These are phyloP conservation scores for Pyrrhia umbra DNA, from an alignment of 2,888 invertebrate species.

Conservation along the genomic window DNA sequence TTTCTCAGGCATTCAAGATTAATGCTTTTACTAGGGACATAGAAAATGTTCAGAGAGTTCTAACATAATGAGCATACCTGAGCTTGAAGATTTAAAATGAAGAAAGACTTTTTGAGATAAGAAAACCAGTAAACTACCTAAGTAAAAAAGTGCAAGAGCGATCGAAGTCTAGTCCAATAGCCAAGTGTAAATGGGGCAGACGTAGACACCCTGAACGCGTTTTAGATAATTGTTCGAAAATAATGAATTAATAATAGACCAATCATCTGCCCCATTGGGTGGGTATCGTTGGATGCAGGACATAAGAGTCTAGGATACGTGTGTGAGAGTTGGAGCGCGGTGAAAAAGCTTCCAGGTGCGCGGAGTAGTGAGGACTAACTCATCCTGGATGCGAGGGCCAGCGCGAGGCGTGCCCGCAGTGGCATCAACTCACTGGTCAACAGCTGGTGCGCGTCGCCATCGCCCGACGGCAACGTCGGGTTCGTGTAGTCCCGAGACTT, in stretches of 20 bases:
- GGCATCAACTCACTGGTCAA: conserved; percentile 92
- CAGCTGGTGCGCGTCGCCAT: conserved; percentile 91
- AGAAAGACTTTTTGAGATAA: conserved; percentile 48
- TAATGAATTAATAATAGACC: conserved; percentile 18
- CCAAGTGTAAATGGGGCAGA: conserved; percentile 63
- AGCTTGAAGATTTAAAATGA: conserved; percentile 51
- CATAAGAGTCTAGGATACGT: conserved; percentile 61
- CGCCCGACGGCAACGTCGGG: conserved; percentile 98
- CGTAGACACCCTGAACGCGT: conserved; percentile 41
- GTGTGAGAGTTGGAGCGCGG: conserved; percentile 71
- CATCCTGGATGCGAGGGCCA: conserved; percentile 90
- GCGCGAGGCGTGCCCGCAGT: conserved; percentile 87
- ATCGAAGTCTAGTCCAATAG: conserved; percentile 58
- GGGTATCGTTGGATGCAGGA: conserved; percentile 57
- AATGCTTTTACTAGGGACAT: conserved; percentile 55
- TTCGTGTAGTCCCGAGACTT: conserved; percentile 99
- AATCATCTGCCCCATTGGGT: conserved; percentile 60
- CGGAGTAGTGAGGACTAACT: conserved; percentile 90
- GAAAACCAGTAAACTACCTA: conserved; percentile 54
- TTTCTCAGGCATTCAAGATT: conserved; percentile 52
- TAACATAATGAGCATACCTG: conserved; percentile 53
- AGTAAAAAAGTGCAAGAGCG: conserved; percentile 61
- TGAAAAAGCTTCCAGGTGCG: conserved; percentile 84
- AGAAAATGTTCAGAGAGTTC: conserved; percentile 43
- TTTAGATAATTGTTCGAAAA: conserved; percentile 35